Evolutionary conservation across 2,113 vertebrate species (phyloP), one percentile per base, ranked within the genome.

Genomic region (Hipposideros armiger): DNA sequence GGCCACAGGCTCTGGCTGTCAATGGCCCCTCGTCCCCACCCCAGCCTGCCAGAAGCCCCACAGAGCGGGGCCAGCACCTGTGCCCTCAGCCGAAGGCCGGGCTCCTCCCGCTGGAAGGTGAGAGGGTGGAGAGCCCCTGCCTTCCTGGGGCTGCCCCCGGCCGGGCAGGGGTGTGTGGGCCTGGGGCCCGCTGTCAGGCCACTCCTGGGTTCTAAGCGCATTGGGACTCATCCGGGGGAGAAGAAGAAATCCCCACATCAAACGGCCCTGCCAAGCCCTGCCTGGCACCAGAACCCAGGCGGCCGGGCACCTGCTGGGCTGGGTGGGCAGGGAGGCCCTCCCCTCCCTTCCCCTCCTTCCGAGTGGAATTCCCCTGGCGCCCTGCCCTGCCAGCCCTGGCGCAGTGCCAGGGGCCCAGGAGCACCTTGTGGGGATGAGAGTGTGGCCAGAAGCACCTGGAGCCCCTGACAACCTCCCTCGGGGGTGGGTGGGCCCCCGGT

Each of bases 241-340:
- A 32, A 22, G 30, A 19, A 78, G 56, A 69, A 88, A 36, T 40
- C 26, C 72, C 52, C 72, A 56, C 88, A 69, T 91, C 74, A 84
- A 52, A 88, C 4, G 7, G 17, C 74, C n/a, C 64, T 36, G 89
- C 30, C 52, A 50, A 83, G 47, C 56, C 81, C 69, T 26, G 5
- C 64, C 81, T 92, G 83, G 52, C n/a, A 36, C 30, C 0, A 0
- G 80, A 28, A 54, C 32, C 0, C 1, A 8, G 47, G 36, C 4
- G 1, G 56, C 70, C 26, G 9, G 87, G 76, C 72, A 77, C 85
- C 90, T 89, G 88, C 77, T 77, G 70, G 84, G 92, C 83, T 28
- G 89, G 76, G 64, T 9, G 0, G 64, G 32, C 40, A 36, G 36
- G 36, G 36, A 36, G 36, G 36, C 36, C 36, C 36, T 45, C 32